A percentile compares a stretch with the other conserved stretches of the same genome.
These are phyloP conservation scores for Ochropleura plecta DNA, from an alignment of 2,888 invertebrate genomes.

Conservation along the genomic window DNA sequence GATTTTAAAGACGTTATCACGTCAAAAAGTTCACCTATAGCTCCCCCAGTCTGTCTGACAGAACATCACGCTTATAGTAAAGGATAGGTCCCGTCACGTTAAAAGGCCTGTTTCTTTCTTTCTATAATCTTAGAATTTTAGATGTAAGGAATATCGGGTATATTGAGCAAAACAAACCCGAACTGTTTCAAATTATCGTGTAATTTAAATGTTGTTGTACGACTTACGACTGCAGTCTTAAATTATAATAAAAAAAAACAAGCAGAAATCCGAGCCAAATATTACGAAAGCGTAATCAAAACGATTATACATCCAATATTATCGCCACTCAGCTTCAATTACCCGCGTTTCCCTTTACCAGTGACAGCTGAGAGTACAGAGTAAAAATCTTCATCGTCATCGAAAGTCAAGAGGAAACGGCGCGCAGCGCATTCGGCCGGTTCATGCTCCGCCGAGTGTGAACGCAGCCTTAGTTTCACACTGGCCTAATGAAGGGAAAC, in stretches of 20 bases:
- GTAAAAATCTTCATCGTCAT: slow-evolving; percentile 60
- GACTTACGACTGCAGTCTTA: neutral
- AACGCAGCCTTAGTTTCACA: slow-evolving; percentile 61
- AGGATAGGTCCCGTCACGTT: no score
- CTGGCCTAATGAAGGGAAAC: slow-evolving; percentile 64
- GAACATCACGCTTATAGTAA: neutral
- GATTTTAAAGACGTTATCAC: no score
- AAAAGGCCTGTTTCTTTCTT: no score
- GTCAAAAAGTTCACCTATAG: no score
- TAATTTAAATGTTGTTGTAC: neutral
- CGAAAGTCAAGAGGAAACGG: slow-evolving; percentile 62
- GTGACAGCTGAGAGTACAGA: slow-evolving; percentile 42
- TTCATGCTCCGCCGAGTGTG: slow-evolving; percentile 50
- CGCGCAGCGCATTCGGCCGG: slow-evolving; percentile 42
- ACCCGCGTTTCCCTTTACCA: slow-evolving; percentile 42
- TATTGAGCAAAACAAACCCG: no score
- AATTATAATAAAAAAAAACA: neutral
- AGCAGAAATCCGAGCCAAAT: neutral
- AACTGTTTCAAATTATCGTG: no score
- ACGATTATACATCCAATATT: slow-evolving; percentile 5
- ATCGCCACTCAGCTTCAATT: slow-evolving; percentile 25
- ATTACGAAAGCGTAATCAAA: slow-evolving; percentile 29
- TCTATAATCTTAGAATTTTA: neutral
- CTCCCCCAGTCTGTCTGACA: neutral
- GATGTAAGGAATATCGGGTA: no score